Percentiles rank a stretch among this genome's conserved stretches.
These are phyloP conservation scores for Marasmarcha lunaedactyla DNA, from an alignment of 2,888 invertebrate genomes.

Conservation along the genomic window DNA sequence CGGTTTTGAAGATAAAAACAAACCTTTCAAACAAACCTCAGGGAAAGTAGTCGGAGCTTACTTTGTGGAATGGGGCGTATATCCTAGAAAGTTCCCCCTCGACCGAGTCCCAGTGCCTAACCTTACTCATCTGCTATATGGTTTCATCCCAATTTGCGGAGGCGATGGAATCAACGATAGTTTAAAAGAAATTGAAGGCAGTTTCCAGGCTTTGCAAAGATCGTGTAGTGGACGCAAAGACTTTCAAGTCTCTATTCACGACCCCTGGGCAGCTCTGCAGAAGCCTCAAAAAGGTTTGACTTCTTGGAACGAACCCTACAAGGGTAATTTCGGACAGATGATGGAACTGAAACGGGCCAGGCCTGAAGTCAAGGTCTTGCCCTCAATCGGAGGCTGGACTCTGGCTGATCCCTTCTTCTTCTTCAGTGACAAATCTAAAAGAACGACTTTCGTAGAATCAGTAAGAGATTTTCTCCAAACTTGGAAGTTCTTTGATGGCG, in stretches of 20 bases:
- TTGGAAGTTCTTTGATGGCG: conserved; percentile 64
- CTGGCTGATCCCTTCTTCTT: conserved; percentile 62
- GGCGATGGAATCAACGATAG: conserved; percentile 65
- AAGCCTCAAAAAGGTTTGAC: conserved; percentile 58
- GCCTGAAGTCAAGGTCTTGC: conserved; percentile 55
- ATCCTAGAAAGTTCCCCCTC: conserved; percentile 58
- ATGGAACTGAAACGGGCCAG: conserved; percentile 59
- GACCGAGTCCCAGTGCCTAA: conserved; percentile 55
- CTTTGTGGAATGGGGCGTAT: conserved; percentile 64
- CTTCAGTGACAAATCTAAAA: conserved; percentile 47
- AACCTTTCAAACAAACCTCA: conserved; percentile 58
- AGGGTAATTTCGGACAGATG: conserved; percentile 59
- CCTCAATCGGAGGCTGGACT: conserved; percentile 61
- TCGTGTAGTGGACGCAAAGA: conserved; percentile 61
- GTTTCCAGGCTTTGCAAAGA: conserved; percentile 58
- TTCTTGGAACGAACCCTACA: conserved; percentile 64
- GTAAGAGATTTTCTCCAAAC: conserved; percentile 58
- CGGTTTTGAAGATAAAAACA: conserved; percentile 49
- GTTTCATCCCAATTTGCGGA: conserved; percentile 61
- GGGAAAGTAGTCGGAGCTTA: conserved; percentile 59
- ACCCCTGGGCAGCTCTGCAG: conserved; percentile 62
- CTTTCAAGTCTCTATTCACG: conserved; percentile 60
- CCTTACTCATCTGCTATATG: conserved; percentile 54
- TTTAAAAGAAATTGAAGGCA: conserved; percentile 61
- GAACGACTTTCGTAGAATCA: conserved; percentile 50